Base-by-base conservation (phyloP, 92 coral and sea anemone species). In the Metridium senile region DNA sequence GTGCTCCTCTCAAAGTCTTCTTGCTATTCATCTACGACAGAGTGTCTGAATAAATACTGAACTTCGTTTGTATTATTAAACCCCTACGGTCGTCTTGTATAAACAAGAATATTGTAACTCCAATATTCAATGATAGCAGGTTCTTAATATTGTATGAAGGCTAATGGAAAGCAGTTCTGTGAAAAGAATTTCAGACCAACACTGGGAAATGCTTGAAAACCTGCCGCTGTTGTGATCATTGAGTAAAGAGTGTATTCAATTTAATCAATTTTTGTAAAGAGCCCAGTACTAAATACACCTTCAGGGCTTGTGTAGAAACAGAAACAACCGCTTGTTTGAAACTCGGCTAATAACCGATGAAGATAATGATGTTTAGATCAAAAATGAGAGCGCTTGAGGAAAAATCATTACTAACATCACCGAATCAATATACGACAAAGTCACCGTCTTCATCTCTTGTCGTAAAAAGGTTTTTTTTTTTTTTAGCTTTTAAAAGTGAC, bases 61-160 rank as follows among this genome's bases (percentile, higher is more conserved):
- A n/a, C n/a, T n/a, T n/a, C n/a, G n/a, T n/a, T n/a, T n/a, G n/a
- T n/a, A n/a, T n/a, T n/a, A n/a, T n/a, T n/a, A n/a, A n/a, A n/a
- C n/a, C n/a, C 61, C 61, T 16, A 3, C n/a, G 2, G 66, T 8
- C 2, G 33, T 27, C 3, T 23, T 1, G 6, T 6, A 22, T 28
- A 73, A 66, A 73, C 78, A 56, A 56, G 61, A 73, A 31, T 28
- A 73, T 73, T 58, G 49, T 26, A 34, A 73, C 22, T 73, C 33
- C 78, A 33, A 73, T 73, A 73, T 21, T 73, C 58, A 73, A 53
- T 73, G 68, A 58, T 73, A 23, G 25, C 78, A 56, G 20, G 33
- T 35, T 16, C 33, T 73, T 53, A 73, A 73, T 58, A 58, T 73
- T 73, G 68, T 33, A 73, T 58, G 68, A 58, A 46, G 33, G 28